Evolutionary conservation across 2,113 vertebrate species (phyloP), one percentile per base, ranked within the genome.

Genomic region (Podarcis cretensis): DNA sequence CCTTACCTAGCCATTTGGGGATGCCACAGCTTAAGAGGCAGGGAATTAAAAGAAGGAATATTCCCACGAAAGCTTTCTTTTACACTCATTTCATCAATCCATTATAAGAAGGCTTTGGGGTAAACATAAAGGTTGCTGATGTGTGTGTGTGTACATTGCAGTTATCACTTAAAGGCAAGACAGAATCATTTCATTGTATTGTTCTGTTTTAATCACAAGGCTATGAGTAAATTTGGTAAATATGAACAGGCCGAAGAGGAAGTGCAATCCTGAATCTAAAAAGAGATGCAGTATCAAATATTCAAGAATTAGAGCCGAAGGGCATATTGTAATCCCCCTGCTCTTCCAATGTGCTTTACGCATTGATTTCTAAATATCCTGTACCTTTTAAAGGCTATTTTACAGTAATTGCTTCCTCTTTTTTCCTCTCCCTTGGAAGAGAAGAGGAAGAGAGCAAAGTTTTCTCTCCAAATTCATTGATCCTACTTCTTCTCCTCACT

Each of bases 391-490:
- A 10, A 77, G 7, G 37, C 40, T 43, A 10, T 48, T 48, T 78
- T 78, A 48, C 76, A 25, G 40, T 25, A 14, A 65, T 94, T 92
- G 80, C 90, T 93, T 94, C 93, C 89, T 88, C 78, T 89, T 93
- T 89, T 91, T 82, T 89, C 88, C n/a, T 40, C 73, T 92, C 89
- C 88, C 88, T 43, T 32, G 75, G 80, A 87, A 89, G 48, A 84
- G 66, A 92, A 73, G 21, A 74, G n/a, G 65, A 87, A 30, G 66
- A 59, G 30, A 75, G 32, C 57, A 82, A 73, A 82, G 35, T 82
- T 75, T 87, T 87, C 84, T 80, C n/a, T 65, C n/a, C 92, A 91
- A 91, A 93, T 94, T 95, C 93, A 93, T 94, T 94, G 94, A 90
- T 85, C 87, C 91, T 92, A 83, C 92, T 94, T 89, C 91, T 92